phyloP scores from a whole-genome alignment of 2,113 vertebrate genomes.

The Engystomops pustulosus region DNA sequence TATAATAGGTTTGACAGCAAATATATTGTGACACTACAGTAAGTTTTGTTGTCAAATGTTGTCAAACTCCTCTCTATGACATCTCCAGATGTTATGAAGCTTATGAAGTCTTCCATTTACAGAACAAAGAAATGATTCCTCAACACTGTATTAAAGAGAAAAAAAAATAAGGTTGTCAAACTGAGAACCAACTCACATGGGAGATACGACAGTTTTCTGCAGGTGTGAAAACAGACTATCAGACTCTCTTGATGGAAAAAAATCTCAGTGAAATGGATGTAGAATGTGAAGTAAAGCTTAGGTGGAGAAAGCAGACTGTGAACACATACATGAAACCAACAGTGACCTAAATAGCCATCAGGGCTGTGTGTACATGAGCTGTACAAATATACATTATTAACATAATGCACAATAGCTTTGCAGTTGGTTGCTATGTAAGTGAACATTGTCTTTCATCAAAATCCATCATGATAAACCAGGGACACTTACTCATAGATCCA shows the following conservation, averaged over 20 bases:
- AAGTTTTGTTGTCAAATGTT: no score
- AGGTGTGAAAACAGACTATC: slow-evolving; percentile 2
- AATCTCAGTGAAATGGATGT: neutral
- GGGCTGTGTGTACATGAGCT: neutral
- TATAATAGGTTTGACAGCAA: no score
- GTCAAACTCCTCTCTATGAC: neutral
- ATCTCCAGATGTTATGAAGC: neutral
- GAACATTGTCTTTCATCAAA: no score
- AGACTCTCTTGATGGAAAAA: neutral
- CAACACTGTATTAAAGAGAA: neutral
- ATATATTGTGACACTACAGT: no score
- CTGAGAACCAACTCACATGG: neutral
- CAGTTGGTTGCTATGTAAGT: no score
- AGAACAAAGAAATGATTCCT: neutral
- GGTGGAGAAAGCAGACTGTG: neutral
- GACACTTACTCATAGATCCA: no score
- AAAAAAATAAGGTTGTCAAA: neutral
- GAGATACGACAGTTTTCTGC: neutral
- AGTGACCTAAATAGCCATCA: neutral
- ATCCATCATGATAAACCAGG: no score
- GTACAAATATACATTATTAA: neutral
- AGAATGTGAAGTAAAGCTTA: neutral
- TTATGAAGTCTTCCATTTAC: neutral
- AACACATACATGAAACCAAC: neutral
- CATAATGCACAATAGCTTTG: neutral